Percentiles rank a stretch among this genome's conserved stretches.
Evolutionary conservation across 2,888 invertebrate species (phyloP).

Genomic region (Heteropelma amictum): DNA sequence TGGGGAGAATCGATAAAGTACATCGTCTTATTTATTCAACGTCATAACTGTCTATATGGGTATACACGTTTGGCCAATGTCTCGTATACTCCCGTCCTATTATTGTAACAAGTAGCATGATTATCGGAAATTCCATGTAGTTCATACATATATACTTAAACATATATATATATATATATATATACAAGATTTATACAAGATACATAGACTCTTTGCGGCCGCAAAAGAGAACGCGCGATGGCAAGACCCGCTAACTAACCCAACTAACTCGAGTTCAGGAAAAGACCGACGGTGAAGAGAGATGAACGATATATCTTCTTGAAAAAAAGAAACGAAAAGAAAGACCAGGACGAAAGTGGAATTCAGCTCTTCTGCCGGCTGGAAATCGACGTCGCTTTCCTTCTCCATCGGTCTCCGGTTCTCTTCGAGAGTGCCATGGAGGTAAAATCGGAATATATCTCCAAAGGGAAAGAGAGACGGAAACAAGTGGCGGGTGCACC

Average conservation of each 20-base stretch:
- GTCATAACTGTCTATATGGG: background rate
- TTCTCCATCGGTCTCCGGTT: conserved; percentile 32
- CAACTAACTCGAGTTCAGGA: conserved; percentile 33
- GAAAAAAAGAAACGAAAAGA: background rate
- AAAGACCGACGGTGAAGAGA: conserved; percentile 1
- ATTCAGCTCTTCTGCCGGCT: conserved; percentile 18
- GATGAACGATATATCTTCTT: conserved; percentile 5
- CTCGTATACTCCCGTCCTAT: background rate
- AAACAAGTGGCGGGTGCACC: no score
- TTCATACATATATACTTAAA: background rate
- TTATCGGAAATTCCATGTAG: conserved; percentile 5
- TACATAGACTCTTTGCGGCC: background rate
- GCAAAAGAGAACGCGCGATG: conserved; percentile 21
- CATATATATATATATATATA: background rate
- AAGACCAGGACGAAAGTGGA: conserved; percentile 17
- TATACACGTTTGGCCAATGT: background rate
- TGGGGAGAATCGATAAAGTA: conserved; percentile 2
- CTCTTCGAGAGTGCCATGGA: conserved; percentile 20
- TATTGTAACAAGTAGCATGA: conserved; percentile 29
- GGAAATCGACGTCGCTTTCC: conserved; percentile 18
- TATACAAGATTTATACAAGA: background rate
- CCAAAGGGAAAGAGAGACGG: background rate
- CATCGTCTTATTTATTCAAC: conserved; percentile 13
- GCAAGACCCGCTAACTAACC: conserved; percentile 43
- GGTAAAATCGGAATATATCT: conserved; percentile 41